Conservation (phyloP, 2,797 vertebrate genomes). For the Phoxinus dragarum region DNA sequence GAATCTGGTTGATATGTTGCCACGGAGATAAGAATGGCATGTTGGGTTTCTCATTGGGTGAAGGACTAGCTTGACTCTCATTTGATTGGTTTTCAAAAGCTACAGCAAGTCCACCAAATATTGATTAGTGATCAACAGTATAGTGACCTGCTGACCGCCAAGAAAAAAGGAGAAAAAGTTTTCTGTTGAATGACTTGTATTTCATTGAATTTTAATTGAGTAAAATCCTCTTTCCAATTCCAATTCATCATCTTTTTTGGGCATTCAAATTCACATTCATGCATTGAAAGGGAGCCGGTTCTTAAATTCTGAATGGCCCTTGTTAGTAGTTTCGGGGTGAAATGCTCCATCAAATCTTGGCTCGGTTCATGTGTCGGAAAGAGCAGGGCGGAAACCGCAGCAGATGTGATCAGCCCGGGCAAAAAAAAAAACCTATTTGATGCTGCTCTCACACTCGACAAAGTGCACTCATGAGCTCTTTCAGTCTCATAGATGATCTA, state of each 20-base stretch:
- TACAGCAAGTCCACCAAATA: not conserved
- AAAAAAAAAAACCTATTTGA: slow-evolving; percentile 24
- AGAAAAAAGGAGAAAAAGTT: not conserved
- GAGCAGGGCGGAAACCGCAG: slow-evolving; percentile 33
- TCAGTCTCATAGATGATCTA: slow-evolving; percentile 20
- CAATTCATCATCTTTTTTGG: not conserved
- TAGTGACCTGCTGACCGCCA: not conserved
- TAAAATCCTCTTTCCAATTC: not conserved
- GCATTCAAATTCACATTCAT: not conserved
- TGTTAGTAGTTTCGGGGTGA: not conserved
- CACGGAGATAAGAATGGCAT: slow-evolving; percentile 27
- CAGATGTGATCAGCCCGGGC: slow-evolving; percentile 30
- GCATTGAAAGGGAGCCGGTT: not conserved
- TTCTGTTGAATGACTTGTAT: not conserved
- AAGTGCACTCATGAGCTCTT: slow-evolving; percentile 26
- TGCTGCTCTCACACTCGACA: slow-evolving; percentile 9
- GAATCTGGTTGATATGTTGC: slow-evolving; percentile 21
- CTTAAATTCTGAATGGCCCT: not conserved
- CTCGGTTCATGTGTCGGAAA: slow-evolving; percentile 47
- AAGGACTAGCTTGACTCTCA: slow-evolving; percentile 29
- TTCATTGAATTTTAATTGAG: not conserved
- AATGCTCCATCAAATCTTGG: slow-evolving; percentile 53
- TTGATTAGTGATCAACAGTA: not conserved
- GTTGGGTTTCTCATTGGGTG: slow-evolving; percentile 18
- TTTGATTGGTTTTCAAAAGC: slow-evolving; percentile 17